Base-by-base conservation (phyloP, 1,140 invertebrate genomes). In the Drosophila eugracilis region DNA sequence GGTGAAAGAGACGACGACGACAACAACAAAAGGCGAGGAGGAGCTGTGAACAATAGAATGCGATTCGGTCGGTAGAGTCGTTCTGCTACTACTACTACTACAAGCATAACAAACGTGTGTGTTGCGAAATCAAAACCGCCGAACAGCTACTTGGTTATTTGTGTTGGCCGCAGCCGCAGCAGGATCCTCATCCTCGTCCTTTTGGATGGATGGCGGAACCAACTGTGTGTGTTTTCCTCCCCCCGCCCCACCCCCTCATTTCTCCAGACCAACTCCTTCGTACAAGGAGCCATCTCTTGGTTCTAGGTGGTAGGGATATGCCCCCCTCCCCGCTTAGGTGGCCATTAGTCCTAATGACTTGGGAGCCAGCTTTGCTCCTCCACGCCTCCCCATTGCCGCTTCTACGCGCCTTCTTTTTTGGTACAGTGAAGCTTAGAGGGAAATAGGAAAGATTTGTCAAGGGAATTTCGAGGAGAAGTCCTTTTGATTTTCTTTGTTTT, bases 311-410 rank as follows among this genome's bases (percentile, higher is more conserved):
- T 22, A 2, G 9, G 6, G 6, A 48, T 57, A 26, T 48, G 28
- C 30, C 54, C 54, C 47, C 50, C 54, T 28, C 30, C 54, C 54
- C 47, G 54, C 54, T 41, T 67, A 85, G 81, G 59, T 85, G 77
- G 81, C 77, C 81, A 85, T 85, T 85, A 85, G 81, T 85, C 77
- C 67, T 85, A 85, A 85, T 85, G 81, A 85, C 81, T 85, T 80
- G 65, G 54, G 42, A 54, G 59, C 70, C 48, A 74, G 59, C 60
- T 65, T 65, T 45, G 44, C 58, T 19, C 26, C 28, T 36, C 5
- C 14, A 60, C 54, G 39, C 36, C n/a, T n/a, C 62, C 10, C n/a
- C 34, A 14, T 36, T 14, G 34, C 34, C n/a, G n/a, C n/a, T n/a
- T n/a, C n/a, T 14, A 1, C 3, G 14, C 34, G n/a, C 34, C 39